A percentile compares a stretch with the other conserved stretches of the same genome.
These are phyloP conservation scores for Hycleus phaleratus DNA, from an alignment of 1,140 invertebrate genomes.

Conservation along the genomic window DNA sequence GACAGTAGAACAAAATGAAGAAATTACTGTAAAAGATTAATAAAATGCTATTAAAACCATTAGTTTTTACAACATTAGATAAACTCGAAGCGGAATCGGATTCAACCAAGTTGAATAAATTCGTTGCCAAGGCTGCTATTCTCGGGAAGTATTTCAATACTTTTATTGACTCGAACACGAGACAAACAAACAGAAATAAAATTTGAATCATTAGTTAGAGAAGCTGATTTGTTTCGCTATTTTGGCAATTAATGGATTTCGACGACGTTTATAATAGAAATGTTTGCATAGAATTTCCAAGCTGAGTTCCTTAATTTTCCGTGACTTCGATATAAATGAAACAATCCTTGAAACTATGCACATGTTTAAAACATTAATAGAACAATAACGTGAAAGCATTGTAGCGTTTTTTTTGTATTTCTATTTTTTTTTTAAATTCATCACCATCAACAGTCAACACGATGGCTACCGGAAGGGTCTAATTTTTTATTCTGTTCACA, in stretches of 20 bases:
- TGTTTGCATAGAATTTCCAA: neutral
- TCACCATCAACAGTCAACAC: slow-evolving; percentile 16
- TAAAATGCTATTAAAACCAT: no score
- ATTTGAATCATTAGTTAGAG: no score
- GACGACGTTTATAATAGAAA: neutral
- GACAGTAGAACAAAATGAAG: no score
- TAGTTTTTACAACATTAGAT: no score
- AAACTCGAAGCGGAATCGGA: no score
- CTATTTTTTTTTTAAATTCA: slow-evolving; percentile 17
- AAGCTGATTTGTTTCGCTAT: no score
- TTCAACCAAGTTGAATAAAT: no score
- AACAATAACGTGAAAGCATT: slow-evolving; percentile 9
- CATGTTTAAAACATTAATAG: slow-evolving; percentile 16
- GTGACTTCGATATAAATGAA: neutral
- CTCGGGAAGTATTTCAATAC: no score
- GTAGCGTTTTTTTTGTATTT: neutral
- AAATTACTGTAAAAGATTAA: no score
- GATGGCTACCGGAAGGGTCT: slow-evolving; percentile 20
- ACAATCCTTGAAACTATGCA: neutral
- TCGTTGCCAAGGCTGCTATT: no score
- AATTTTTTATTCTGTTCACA: slow-evolving; percentile 22
- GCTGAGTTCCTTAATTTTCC: neutral
- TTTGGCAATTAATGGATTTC: neutral
- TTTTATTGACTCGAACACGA: no score
- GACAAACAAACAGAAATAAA: no score